Conservation (phyloP, 2,888 invertebrate genomes). For the Apotomis turbidana region DNA sequence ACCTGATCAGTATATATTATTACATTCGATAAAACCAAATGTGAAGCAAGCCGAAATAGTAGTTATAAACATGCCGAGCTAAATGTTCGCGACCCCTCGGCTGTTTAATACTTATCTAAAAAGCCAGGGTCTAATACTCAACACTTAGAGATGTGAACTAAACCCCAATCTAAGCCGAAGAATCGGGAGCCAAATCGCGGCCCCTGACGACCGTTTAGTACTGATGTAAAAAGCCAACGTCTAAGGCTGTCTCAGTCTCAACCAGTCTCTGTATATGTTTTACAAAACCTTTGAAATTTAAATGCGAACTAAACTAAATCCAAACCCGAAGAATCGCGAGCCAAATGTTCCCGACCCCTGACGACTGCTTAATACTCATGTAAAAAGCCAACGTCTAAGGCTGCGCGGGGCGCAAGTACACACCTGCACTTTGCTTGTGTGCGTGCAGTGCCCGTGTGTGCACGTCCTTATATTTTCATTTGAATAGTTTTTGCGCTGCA, state of each 20-base stretch:
- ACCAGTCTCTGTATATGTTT: too few species aligned
- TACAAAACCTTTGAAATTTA: too few species aligned
- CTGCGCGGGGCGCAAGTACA: constrained; percentile 62
- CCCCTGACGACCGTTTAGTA: constrained; percentile 65
- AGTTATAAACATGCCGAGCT: constrained; percentile 11
- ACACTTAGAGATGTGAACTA: too few species aligned
- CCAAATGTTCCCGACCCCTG: constrained; percentile 64
- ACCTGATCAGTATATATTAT: too few species aligned
- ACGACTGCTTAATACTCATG: constrained; percentile 71
- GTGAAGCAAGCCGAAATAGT: too few species aligned
- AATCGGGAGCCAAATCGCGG: constrained; percentile 51
- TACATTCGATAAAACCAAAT: too few species aligned
- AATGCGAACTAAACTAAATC: too few species aligned
- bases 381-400: constrained; percentile 84
- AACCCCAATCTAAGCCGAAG: too few species aligned
- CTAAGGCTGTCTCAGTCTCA: constrained; percentile 66
- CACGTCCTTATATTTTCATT: constrained; percentile 79
- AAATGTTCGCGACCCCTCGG: constrained; percentile 61
- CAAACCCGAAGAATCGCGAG: too few species aligned
- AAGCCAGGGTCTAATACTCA: constrained; percentile 81
- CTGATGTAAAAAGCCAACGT: constrained; percentile 82
- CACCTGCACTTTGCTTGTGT: constrained; percentile 63
- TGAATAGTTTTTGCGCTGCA: constrained; percentile 80
- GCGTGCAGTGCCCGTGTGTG: constrained; percentile 57
- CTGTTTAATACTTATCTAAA: constrained; percentile 79